These are phyloP conservation scores for Avahi laniger DNA, from an alignment of 2,797 vertebrate species.

Conservation along the genomic window DNA sequence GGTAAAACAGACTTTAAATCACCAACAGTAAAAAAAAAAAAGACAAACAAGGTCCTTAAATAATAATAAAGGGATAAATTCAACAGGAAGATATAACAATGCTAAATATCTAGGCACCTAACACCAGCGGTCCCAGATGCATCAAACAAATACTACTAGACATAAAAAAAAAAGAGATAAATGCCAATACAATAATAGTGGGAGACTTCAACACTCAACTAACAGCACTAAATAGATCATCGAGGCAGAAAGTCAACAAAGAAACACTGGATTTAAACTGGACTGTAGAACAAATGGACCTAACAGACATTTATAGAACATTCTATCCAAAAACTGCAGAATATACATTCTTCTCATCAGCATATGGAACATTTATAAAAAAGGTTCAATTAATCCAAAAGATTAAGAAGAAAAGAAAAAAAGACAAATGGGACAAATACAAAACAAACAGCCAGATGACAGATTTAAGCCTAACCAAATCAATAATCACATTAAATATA, in stretches of 20 bases:
- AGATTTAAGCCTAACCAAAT: slow-evolving; percentile 2
- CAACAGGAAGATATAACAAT: background rate
- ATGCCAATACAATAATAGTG: background rate
- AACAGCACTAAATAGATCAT: background rate
- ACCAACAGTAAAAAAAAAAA: background rate
- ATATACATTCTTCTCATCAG: background rate
- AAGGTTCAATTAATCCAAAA: background rate
- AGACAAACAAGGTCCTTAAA: background rate
- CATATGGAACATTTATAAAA: background rate
- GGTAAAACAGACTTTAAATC: background rate
- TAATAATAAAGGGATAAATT: background rate
- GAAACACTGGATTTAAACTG: background rate
- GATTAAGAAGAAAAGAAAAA: background rate
- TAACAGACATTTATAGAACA: background rate
- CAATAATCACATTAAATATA: slow-evolving; percentile 34
- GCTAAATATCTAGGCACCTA: background rate
- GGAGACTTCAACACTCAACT: background rate
- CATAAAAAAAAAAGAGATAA: background rate
- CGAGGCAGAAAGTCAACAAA: background rate
- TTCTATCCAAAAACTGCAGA: background rate
- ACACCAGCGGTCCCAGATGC: background rate
- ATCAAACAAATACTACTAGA: background rate
- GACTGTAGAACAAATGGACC: background rate
- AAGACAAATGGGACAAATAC: background rate
- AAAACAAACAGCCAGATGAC: background rate